A percentile compares a stretch with the other conserved stretches of the same genome.
Conservation (phyloP, 2,113 vertebrate genomes). For the Equus przewalskii region DNA sequence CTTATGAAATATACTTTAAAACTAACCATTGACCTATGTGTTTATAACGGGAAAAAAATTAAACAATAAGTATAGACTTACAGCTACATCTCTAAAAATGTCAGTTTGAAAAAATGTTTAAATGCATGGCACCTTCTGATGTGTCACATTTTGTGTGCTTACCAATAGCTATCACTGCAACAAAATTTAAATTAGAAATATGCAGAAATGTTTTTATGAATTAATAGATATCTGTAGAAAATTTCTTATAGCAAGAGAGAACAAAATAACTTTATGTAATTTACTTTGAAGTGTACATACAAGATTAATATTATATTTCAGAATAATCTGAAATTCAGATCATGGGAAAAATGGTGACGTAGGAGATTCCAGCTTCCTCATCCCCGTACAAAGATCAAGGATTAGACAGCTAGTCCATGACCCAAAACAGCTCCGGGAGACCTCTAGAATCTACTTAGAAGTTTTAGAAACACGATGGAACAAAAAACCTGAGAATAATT, state of each 20-base stretch:
- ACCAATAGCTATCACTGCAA: neutral
- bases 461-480: neutral
- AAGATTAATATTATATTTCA: neutral
- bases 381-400: neutral
- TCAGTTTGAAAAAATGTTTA: neutral
- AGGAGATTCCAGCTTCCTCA: neutral
- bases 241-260: neutral
- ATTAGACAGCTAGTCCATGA: neutral
- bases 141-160: neutral
- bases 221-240: neutral
- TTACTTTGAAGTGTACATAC: neutral
- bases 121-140: neutral
- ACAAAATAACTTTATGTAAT: neutral
- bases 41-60: neutral
- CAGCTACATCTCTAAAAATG: neutral
- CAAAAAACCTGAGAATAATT: neutral
- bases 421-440: neutral
- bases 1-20: neutral
- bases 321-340: neutral
- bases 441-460: neutral
- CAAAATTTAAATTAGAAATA: constrained; percentile 36
- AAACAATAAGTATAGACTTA: neutral
- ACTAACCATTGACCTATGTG: neutral
- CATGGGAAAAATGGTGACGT: neutral
- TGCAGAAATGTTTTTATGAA: neutral